Evolutionary conservation across 2,888 invertebrate genomes (phyloP).

Genomic region (Hyposoter dolosus): DNA sequence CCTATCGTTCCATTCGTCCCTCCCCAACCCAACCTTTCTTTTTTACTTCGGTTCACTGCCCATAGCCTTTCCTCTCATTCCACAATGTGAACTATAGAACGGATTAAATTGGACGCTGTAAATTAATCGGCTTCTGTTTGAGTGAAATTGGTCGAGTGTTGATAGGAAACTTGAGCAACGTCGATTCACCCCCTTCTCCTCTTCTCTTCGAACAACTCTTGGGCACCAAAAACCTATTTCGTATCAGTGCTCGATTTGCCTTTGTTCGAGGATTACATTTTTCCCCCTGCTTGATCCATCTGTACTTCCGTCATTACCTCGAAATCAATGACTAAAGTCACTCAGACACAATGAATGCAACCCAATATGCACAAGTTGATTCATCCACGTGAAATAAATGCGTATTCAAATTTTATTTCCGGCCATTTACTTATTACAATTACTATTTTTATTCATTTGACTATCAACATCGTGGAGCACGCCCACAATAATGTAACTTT

Average conservation of each 20-base stretch:
- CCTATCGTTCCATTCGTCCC: not conserved
- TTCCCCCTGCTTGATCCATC: conserved; percentile 24
- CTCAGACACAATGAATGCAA: conserved; percentile 20
- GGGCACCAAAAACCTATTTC: conserved; percentile 27
- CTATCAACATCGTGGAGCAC: not conserved
- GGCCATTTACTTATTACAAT: not conserved
- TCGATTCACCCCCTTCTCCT: conserved; percentile 69
- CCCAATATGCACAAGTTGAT: conserved; percentile 36
- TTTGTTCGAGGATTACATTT: conserved; percentile 58
- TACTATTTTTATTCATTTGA: not conserved
- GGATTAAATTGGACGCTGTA: conserved; percentile 83
- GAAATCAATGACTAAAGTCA: conserved; percentile 22
- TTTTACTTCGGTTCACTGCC: conserved; percentile 22
- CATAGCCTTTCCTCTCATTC: conserved; percentile 6
- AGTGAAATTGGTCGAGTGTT: conserved; percentile 81
- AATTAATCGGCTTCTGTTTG: conserved; percentile 84
- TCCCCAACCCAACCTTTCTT: not conserved
- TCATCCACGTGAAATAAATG: conserved; percentile 52
- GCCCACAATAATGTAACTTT: not conserved
- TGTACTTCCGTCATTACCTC: conserved; percentile 14
- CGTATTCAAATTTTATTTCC: conserved; percentile 36
- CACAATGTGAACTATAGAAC: conserved; percentile 52
- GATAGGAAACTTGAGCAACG: conserved; percentile 82
- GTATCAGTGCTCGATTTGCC: conserved; percentile 52
- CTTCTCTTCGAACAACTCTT: conserved; percentile 49